phyloP scores from a whole-genome alignment of 2,113 vertebrate genomes.

The Vimba vimba region DNA sequence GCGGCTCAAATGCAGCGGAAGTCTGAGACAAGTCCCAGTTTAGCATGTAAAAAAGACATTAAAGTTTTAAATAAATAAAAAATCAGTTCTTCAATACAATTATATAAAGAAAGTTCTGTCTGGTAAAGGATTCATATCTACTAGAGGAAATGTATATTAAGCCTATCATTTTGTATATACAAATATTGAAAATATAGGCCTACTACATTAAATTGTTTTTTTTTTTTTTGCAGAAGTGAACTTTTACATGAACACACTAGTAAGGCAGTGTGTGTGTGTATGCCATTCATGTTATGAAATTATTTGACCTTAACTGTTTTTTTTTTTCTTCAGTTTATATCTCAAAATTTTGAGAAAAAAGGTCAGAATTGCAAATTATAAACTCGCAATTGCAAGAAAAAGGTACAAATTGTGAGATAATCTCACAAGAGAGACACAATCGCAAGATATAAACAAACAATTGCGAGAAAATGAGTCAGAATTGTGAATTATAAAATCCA shows the following conservation, averaged over 20 bases:
- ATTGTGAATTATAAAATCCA: not conserved
- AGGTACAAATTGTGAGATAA: not conserved
- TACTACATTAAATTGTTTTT: not conserved
- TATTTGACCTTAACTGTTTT: not conserved
- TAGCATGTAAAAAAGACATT: not conserved
- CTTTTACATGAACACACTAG: not conserved
- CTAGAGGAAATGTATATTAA: not conserved
- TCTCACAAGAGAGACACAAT: not conserved
- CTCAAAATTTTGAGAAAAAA: not conserved
- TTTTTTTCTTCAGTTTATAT: not conserved
- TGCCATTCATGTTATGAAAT: not conserved
- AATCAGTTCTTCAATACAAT: no score
- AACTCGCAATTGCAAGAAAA: not conserved
- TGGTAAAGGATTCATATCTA: not conserved
- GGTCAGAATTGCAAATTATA: not conserved
- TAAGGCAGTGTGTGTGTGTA: not conserved
- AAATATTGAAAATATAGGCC: not conserved
- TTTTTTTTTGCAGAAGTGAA: not conserved
- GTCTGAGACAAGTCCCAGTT: not conserved
- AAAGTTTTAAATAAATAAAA: no score
- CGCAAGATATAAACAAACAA: not conserved
- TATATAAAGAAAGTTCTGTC: no score
- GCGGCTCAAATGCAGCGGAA: not conserved
- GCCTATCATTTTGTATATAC: not conserved
- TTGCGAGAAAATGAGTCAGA: not conserved